These are phyloP conservation scores for Leptinotarsa lineolata DNA, from an alignment of 1,140 invertebrate genomes.

Conservation along the genomic window DNA sequence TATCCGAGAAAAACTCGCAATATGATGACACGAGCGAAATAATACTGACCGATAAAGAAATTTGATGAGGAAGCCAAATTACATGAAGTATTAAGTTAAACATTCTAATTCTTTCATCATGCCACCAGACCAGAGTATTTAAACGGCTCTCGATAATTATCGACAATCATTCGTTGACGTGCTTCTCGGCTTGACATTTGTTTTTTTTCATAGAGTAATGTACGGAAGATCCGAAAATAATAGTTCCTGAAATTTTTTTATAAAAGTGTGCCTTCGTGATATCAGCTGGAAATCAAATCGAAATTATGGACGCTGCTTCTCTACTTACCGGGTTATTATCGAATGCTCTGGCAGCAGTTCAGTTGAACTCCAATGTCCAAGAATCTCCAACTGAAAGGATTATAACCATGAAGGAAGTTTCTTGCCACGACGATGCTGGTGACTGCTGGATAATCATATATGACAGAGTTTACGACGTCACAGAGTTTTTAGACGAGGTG, in stretches of 20 bases:
- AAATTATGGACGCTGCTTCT: not conserved
- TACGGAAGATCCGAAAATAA: not conserved
- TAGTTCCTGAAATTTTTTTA: too few relatives aligned
- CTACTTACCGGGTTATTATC: conserved; percentile 14
- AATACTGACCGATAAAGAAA: not conserved
- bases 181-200: not conserved
- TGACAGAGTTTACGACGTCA: conserved; percentile 77
- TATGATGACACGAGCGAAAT: not conserved
- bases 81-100: conserved; percentile 11
- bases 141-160: conserved; percentile 1
- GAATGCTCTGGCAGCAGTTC: conserved; percentile 9
- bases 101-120: conserved; percentile 33
- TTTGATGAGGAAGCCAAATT: conserved; percentile 18
- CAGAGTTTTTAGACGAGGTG: conserved; percentile 71
- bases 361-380: not conserved
- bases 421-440: conserved; percentile 65
- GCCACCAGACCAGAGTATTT: conserved; percentile 26
- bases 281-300: too few relatives aligned
- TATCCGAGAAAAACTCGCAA: too few relatives aligned
- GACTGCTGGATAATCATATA: conserved; percentile 77
- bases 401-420: conserved; percentile 67
- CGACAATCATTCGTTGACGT: not conserved
- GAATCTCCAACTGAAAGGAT: conserved; percentile 38
- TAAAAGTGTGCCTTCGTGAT: too few relatives aligned
- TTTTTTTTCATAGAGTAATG: not conserved